Evolutionary conservation across 2,797 vertebrate genomes (phyloP), one percentile per base, ranked within the genome.

Genomic region (Saxicola maurus): DNA sequence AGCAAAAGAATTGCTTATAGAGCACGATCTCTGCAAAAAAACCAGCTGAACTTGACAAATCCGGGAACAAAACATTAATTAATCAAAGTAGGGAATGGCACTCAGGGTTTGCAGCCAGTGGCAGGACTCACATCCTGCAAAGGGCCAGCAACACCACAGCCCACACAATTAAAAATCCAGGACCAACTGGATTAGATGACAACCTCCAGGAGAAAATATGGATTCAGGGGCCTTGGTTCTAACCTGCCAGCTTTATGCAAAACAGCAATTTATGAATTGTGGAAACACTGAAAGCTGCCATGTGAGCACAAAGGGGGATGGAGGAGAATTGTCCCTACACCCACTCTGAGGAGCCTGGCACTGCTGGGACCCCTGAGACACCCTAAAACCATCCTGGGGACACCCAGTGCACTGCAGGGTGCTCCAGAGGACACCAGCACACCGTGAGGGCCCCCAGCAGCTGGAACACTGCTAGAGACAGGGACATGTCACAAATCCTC

Each of bases 11-110:
- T 0, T 84, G 91, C 91, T 93, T 87, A 79, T 1, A 28, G 74
- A 89, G 80, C 80, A 62, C 1, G 0, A 51, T 31, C 52, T 86
- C 71, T 75, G 86, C 18, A 62, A 57, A 74, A 81, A 6, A 4
- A 57, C 1, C n/a, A 85, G 90, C 73, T 79, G 87, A 86, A 92
- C 64, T 67, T 56, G 67, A 64, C 77, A 67, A 86, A 89, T 60
- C 43, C 21, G 49, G 53, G 92, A 94, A 87, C 85, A 87, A 91
- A 92, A 61, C 74, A 31, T 55, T 90, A 77, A 93, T 92, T 93
- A 89, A 92, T 94, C 91, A 77, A 77, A 82, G 73, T 0, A 52
- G 51, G 52, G 49, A 67, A 53, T 0, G n/a, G 74, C 11, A 66
- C 79, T 49, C 13, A 42, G 78, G 65, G 40, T 19, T 48, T 10